A percentile compares a stretch with the other conserved stretches of the same genome.
These are phyloP conservation scores for Dasypus novemcinctus DNA, from an alignment of 2,113 vertebrate species.

Conservation along the genomic window DNA sequence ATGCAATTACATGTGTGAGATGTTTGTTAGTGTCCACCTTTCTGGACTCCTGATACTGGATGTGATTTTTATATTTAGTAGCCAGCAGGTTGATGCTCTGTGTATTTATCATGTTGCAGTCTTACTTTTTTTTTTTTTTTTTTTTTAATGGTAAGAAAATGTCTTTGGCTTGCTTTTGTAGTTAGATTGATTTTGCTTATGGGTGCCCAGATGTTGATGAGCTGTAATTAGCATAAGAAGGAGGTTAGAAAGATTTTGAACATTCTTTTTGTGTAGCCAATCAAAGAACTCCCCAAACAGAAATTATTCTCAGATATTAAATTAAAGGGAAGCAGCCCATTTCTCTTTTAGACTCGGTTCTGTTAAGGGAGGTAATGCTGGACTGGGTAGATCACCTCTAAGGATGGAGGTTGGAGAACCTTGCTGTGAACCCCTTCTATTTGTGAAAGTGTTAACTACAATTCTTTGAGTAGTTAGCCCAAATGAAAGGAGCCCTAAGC, in stretches of 20 bases:
- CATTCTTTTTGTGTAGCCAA: constrained; percentile 59
- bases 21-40: constrained; percentile 57
- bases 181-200: constrained; percentile 75
- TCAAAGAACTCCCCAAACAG: constrained; percentile 36
- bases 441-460: not conserved
- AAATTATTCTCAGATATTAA: constrained; percentile 50
- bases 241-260: constrained; percentile 66
- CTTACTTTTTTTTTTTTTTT: constrained; percentile 10
- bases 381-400: not conserved
- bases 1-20: constrained; percentile 21
- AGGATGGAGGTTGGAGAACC: not conserved
- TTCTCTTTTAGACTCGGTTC: not conserved
- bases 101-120: constrained; percentile 62
- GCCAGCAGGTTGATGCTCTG: constrained; percentile 55
- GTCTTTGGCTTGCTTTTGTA: constrained; percentile 63
- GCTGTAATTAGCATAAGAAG: constrained; percentile 71
- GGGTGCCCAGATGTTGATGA: constrained; percentile 74
- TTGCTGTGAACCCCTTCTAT: not conserved
- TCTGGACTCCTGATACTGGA: constrained; percentile 21
- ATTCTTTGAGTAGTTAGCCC: not conserved
- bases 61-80: constrained; percentile 51
- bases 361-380: not conserved
- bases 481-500: not conserved
- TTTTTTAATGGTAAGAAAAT: constrained; percentile 18
- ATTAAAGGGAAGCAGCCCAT: constrained; percentile 1